Base-by-base conservation (phyloP, 2,797 vertebrate genomes). In the Cirrhinus mrigala region DNA sequence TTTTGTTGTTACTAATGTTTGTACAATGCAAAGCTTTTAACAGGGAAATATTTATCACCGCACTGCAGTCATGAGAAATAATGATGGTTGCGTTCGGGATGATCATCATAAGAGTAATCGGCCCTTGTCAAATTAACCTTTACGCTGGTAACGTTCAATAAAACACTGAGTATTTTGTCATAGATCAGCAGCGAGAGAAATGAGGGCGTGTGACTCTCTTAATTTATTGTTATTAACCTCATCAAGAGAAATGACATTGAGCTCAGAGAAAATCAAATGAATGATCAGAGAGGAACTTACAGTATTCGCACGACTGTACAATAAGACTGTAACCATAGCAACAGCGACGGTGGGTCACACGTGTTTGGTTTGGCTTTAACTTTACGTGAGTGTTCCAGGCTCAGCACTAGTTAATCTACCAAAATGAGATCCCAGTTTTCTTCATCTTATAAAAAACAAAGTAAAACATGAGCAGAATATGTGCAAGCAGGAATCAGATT, bases 1-100 rank as follows among this genome's bases (percentile, higher is more conserved):
- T 92, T 93, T 87, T 88, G 62, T 10, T 86, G 91, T 92, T 91
- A 91, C 91, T 88, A 89, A 89, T 88, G 89, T 89, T 29, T 66
- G 75, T 75, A 54, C 44, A 64, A 54, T 60, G 37, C 48, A 56
- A 29, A 77, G 56, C 73, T 74, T 80, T 74, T 89, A 86, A 82
- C 74, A 20, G 74, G 62, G 83, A 81, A 71, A 83, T 71, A 82
- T 82, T 46, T 29, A 69, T 71, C 29, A 37, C 22, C 44, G 54
- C 74, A 33, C 46, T 73, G 5, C 69, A 44, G 71, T 86, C 74
- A 69, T 56, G 46, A 76, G 77, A 60, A 81, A 62, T 74, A 81
- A 85, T 85, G 76, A 86, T 85, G 80, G 22, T 46, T 79, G 66
- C 60, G 69, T 88, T 88, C 83, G 33, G 87, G 79, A 84, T 24